These are phyloP conservation scores for Rutilus rutilus DNA, from an alignment of 2,113 vertebrate species.

Conservation along the genomic window DNA sequence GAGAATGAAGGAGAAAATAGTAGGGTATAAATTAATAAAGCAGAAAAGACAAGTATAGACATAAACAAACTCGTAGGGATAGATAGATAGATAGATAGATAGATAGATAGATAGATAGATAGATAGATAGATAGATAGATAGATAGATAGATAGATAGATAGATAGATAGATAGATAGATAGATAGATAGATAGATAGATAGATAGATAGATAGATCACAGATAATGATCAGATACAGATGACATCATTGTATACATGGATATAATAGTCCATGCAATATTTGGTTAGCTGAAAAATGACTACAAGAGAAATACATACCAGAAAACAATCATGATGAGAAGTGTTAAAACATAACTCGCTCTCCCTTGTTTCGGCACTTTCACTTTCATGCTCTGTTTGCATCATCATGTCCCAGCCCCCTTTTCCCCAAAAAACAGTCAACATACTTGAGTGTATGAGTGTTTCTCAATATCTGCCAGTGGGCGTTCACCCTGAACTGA, in stretches of 20 bases:
- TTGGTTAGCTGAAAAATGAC: neutral
- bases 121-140: neutral
- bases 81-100: no score
- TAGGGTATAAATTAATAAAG: neutral
- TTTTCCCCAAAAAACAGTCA: neutral
- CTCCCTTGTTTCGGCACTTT: conserved; percentile 1
- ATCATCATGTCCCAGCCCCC: neutral
- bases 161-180: neutral
- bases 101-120: no score
- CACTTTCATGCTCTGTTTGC: conserved; percentile 24
- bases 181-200: conserved; percentile 60
- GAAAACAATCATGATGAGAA: conserved; percentile 42
- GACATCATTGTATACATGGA: no score
- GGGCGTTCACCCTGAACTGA: conserved; percentile 21
- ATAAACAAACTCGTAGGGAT: neutral
- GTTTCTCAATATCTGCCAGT: conserved; percentile 13
- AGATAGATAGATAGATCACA: neutral
- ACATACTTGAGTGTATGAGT: neutral
- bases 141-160: conserved; percentile 19
- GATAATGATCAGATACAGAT: neutral
- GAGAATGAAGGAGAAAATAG: neutral
- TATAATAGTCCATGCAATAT: neutral
- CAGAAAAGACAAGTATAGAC: neutral
- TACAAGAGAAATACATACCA: neutral
- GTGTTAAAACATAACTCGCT: neutral